Evolutionary conservation across 1,140 invertebrate species (phyloP), one percentile per base, ranked within the genome.

Genomic region (Anagrus nilaparvatae): DNA sequence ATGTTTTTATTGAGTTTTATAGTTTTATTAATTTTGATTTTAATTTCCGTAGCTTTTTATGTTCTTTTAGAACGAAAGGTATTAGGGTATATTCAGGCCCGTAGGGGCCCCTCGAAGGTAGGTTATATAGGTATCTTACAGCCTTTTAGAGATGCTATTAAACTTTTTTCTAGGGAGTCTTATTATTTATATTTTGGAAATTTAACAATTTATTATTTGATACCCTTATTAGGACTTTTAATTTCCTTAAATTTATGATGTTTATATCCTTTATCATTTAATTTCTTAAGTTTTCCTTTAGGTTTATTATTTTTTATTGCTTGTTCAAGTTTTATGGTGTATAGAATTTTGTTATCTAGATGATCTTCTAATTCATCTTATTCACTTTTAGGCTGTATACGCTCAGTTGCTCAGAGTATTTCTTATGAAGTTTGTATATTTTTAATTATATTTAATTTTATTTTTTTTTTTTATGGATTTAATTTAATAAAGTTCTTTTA

Each of bases 311-410:
- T 69, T 67, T 76, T 61, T 65, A 75, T 48, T 61, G 63, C 61
- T 56, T 65, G 50, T 63, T 62, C n/a, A 33, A 71, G 73, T 27
- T 52, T 79, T 48, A 61, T 66, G 4, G 74, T 79, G 54, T 77
- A 78, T 70, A 53, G 46, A 37, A 44, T 76, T 43, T 61, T 79
- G 50, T 44, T 71, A 44, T 55, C 69, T 39, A 77, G 79, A 25
- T 80, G 79, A 60, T 69, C 73, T 55, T 77, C n/a, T n/a, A n/a
- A 81, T 70, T 78, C 75, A 44, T 75, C 71, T 63, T 81, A 79
- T 74, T 55, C 75, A 40, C 63, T 78, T 56, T 69, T 80, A 54
- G 78, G 77, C 0, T 59, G 65, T 0, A 62, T 79, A 47, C 77
- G 77, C 1, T 63, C 70, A 23, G 67, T 77, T 25, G 72, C 74